Conservation (phyloP, 2,797 vertebrate genomes). For the Enteromius viviparus region DNA sequence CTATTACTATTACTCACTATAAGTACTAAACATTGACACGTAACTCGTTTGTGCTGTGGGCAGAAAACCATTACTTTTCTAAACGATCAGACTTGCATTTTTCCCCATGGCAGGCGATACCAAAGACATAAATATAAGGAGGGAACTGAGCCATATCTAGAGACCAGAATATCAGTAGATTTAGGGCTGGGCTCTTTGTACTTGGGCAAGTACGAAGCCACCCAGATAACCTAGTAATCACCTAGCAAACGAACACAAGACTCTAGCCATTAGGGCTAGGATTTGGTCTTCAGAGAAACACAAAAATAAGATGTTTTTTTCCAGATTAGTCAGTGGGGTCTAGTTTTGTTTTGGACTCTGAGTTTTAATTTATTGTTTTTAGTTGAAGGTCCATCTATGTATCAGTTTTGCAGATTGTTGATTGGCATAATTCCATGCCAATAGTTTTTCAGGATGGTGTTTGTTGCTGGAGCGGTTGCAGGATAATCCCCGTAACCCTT, state of each 20-base stretch:
- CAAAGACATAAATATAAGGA: constrained; percentile 6
- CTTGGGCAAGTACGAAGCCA: not conserved
- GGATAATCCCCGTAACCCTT: no score
- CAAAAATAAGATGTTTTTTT: not conserved
- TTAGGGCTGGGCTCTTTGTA: not conserved
- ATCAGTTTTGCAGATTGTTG: no score
- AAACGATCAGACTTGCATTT: not conserved
- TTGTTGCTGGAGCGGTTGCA: no score
- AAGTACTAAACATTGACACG: constrained; percentile 3
- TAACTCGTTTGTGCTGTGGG: not conserved
- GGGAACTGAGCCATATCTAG: not conserved
- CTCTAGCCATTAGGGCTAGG: not conserved
- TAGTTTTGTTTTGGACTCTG: not conserved
- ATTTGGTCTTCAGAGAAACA: not conserved
- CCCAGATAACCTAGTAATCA: not conserved
- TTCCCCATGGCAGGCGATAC: not conserved
- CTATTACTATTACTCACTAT: constrained; percentile 10
- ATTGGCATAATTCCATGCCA: no score
- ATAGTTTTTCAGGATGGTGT: no score
- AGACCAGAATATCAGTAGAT: not conserved
- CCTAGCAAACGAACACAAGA: not conserved
- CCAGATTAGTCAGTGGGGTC: not conserved
- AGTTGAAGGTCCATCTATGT: no score
- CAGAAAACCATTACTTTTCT: not conserved
- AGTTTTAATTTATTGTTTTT: not conserved